phyloP scores from a whole-genome alignment of 2,888 invertebrate species.

The Dione vanillae region DNA sequence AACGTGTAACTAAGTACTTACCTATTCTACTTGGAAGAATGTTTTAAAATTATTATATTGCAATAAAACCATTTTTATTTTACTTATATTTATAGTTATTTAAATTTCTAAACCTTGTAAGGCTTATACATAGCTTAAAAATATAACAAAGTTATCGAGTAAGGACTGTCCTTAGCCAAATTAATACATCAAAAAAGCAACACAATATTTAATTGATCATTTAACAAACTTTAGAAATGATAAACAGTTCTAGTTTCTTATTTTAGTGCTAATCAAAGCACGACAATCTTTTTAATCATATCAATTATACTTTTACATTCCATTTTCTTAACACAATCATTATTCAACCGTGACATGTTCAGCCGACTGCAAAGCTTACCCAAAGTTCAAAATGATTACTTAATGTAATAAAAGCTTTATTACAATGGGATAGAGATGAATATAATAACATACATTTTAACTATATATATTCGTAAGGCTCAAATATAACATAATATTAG shows the following conservation, averaged over 20 bases:
- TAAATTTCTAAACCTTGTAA: no score
- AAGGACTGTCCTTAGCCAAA: background rate
- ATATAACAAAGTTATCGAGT: background rate
- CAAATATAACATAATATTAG: constrained; percentile 48
- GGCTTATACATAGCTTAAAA: no score
- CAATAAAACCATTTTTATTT: no score
- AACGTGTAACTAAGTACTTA: no score
- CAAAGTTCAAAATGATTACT: background rate
- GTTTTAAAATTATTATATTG: no score
- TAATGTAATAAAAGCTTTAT: constrained; percentile 22
- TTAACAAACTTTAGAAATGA: constrained; percentile 8
- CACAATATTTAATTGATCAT: no score
- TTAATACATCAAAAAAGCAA: background rate
- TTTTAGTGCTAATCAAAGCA: constrained; percentile 20
- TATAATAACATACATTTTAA: background rate
- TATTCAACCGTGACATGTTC: constrained; percentile 39
- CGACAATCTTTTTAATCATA: constrained; percentile 20
- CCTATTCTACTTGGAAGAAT: no score
- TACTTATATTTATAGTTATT: no score
- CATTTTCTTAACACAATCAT: constrained; percentile 36
- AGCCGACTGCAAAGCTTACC: constrained; percentile 13
- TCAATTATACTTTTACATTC: constrained; percentile 33
- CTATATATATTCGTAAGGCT: constrained; percentile 20
- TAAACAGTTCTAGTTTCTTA: constrained; percentile 2
- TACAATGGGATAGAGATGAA: constrained; percentile 2